These are phyloP conservation scores for Condylura cristata DNA, from an alignment of 2,113 vertebrate species.

Conservation along the genomic window DNA sequence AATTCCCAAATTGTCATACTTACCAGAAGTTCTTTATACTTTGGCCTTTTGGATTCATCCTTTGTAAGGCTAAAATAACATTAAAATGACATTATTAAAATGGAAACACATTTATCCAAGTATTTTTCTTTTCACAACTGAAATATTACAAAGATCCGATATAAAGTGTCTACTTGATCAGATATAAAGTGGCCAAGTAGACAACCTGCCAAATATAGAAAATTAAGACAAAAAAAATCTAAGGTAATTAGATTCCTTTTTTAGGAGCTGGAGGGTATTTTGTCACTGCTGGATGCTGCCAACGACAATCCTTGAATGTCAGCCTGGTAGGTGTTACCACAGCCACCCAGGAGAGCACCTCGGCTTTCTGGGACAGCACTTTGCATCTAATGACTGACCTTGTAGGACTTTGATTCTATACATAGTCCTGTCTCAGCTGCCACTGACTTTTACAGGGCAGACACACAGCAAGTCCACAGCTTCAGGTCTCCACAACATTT, in stretches of 20 bases:
- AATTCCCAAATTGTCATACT: conserved; percentile 76
- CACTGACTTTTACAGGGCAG: neutral
- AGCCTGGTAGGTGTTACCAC: neutral
- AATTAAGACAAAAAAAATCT: neutral
- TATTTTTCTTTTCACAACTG: conserved; percentile 38
- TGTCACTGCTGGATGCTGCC: too few species aligned
- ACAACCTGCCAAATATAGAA: neutral
- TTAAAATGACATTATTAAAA: conserved; percentile 60
- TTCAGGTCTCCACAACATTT: neutral
- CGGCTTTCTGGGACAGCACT: neutral
- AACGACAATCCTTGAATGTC: neutral
- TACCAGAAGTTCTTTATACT: conserved; percentile 99
- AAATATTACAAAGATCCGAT: conserved; percentile 22
- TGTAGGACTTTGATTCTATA: neutral
- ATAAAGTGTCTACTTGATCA: neutral
- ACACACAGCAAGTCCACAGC: neutral
- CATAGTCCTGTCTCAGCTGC: neutral
- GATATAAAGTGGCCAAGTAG: neutral
- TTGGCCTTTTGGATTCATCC: conserved; percentile 99
- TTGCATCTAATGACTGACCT: neutral
- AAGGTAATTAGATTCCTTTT: neutral
- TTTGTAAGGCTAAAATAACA: conserved; percentile 95
- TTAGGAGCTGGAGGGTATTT: neutral
- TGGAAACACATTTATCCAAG: neutral
- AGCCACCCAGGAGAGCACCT: neutral